These are phyloP conservation scores for Galagoides demidoff DNA, from an alignment of 2,797 vertebrate genomes.

Conservation along the genomic window DNA sequence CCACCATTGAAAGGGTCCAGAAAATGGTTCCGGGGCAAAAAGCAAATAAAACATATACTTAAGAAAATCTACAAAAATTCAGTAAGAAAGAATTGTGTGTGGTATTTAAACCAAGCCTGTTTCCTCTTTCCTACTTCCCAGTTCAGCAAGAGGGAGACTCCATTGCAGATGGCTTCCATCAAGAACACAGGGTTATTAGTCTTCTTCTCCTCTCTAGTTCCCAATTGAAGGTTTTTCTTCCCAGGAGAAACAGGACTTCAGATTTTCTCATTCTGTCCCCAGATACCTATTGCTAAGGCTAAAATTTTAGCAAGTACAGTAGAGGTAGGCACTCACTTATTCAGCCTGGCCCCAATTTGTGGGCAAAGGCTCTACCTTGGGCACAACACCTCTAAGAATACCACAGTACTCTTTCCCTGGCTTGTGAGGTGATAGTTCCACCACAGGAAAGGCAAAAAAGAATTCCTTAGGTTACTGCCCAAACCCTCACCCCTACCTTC, in stretches of 20 bases:
- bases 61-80: neutral
- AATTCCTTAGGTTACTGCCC: neutral
- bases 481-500: neutral
- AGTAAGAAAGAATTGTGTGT: neutral
- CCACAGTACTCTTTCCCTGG: neutral
- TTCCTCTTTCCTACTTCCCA: neutral
- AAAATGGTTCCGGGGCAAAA: neutral
- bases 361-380: neutral
- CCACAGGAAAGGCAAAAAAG: neutral
- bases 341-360: neutral
- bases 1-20: constrained; percentile 1
- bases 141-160: neutral
- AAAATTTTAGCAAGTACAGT: neutral
- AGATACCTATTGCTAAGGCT: neutral
- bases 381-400: neutral
- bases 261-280: neutral
- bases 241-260: neutral
- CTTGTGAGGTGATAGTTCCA: neutral
- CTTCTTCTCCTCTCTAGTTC: neutral
- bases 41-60: neutral
- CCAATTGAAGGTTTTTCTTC: neutral
- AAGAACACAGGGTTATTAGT: neutral
- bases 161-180: neutral
- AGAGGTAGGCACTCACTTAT: neutral
- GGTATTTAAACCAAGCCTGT: neutral